Conservation (phyloP, 2,113 vertebrate genomes). For the Ameiurus melas region DNA sequence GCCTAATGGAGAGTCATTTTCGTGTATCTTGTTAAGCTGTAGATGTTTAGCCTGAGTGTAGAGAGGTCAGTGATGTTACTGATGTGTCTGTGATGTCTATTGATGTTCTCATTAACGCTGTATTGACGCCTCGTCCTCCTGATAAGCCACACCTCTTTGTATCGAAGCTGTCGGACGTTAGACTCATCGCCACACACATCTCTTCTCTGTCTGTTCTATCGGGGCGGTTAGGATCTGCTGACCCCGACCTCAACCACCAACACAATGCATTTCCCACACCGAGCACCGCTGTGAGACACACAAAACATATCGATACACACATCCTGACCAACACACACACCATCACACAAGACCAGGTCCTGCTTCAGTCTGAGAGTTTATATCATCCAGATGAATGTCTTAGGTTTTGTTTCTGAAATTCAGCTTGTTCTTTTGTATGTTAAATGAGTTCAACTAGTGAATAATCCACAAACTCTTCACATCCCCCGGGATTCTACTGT, state of each 20-base stretch:
- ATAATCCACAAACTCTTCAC: neutral
- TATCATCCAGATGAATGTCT: neutral
- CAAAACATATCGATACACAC: neutral
- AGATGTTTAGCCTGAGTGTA: neutral
- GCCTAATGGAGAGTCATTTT: neutral
- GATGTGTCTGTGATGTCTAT: conserved; percentile 2
- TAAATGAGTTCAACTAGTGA: neutral
- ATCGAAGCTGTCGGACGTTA: neutral
- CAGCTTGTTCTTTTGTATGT: neutral
- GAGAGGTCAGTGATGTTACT: neutral
- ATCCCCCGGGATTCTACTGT: neutral
- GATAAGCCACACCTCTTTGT: neutral
- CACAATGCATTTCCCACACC: conserved; percentile 33
- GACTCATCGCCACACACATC: conserved; percentile 1
- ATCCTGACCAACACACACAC: neutral
- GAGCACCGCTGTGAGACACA: conserved; percentile 26
- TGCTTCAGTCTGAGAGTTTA: neutral
- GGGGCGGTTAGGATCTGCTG: conserved; percentile 9
- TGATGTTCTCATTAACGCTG: conserved; percentile 30
- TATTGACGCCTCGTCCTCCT: conserved; percentile 5
- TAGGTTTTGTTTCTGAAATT: neutral
- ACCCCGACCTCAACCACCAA: conserved; percentile 25
- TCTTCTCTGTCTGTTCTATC: neutral
- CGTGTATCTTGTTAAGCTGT: neutral
- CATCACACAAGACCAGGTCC: neutral